Conservation (phyloP, 2,797 vertebrate genomes). For the Catharus ustulatus region DNA sequence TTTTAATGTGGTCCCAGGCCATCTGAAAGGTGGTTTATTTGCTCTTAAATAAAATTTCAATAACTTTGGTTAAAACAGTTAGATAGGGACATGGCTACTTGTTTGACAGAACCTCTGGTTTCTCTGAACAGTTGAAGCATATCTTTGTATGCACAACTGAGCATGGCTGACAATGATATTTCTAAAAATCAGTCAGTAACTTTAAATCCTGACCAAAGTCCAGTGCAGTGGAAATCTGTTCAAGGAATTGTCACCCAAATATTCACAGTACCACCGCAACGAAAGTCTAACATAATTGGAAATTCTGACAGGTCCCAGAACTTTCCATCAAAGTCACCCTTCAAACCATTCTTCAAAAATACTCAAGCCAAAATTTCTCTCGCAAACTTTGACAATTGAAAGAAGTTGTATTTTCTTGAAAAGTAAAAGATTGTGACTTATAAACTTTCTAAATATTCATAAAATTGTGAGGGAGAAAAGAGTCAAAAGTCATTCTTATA, state of each 20-base stretch:
- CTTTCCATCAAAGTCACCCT: not conserved
- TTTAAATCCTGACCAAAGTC: not conserved
- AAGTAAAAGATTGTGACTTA: not conserved
- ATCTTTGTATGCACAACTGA: not conserved
- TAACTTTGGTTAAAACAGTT: not conserved
- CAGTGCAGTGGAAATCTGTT: not conserved
- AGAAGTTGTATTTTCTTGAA: not conserved
- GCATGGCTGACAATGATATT: not conserved
- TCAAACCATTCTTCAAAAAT: not conserved
- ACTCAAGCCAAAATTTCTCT: not conserved
- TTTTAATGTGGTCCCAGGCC: not conserved
- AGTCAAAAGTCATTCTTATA: not conserved
- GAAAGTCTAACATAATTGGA: fast-evolving
- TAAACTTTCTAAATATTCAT: not conserved
- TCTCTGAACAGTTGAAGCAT: not conserved
- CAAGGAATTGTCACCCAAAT: not conserved
- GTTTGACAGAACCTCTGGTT: not conserved
- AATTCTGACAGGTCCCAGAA: not conserved
- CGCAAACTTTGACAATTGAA: not conserved
- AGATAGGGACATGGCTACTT: fast-evolving
- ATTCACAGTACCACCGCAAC: not conserved
- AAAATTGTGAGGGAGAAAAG: not conserved
- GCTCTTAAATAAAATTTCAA: not conserved
- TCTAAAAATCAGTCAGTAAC: not conserved
- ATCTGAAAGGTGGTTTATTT: not conserved